These are phyloP conservation scores for Cylloceria caligata DNA, from an alignment of 2,888 invertebrate genomes.

Conservation along the genomic window DNA sequence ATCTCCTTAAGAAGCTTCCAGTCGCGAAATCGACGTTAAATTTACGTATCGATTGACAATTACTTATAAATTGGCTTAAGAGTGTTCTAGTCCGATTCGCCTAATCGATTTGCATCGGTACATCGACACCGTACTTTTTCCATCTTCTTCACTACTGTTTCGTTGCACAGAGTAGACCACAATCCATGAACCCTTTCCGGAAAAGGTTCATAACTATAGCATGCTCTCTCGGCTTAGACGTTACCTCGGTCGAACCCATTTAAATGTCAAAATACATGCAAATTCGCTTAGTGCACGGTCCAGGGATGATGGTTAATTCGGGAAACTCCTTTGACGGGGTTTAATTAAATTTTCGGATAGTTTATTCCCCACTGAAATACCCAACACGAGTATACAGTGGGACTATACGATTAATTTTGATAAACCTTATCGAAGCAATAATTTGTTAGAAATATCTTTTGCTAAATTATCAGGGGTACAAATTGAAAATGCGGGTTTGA, in stretches of 20 bases:
- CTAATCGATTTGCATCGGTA: constrained; percentile 1
- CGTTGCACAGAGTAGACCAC: neutral
- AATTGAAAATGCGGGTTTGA: too few species aligned
- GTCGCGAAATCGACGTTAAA: too few species aligned
- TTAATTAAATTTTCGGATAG: constrained; percentile 68
- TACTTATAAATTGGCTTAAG: constrained; percentile 11
- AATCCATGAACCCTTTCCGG: neutral
- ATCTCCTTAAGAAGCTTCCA: too few species aligned
- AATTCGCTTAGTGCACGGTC: constrained; percentile 51
- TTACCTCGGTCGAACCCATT: constrained; percentile 48
- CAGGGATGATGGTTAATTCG: constrained; percentile 61
- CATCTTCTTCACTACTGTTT: neutral
- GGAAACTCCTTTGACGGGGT: constrained; percentile 64
- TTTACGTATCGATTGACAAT: neutral
- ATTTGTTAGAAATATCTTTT: neutral
- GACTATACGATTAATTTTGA: too few species aligned
- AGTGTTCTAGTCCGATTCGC: too few species aligned
- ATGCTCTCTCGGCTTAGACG: neutral
- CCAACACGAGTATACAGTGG: neutral
- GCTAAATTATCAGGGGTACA: neutral
- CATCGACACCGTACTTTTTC: neutral
- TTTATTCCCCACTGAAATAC: neutral
- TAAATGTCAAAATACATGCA: constrained; percentile 71
- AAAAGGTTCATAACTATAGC: constrained; percentile 1
- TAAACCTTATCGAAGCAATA: neutral